phyloP scores from a whole-genome alignment of 1,140 invertebrate species.

The Phortica variegata region DNA sequence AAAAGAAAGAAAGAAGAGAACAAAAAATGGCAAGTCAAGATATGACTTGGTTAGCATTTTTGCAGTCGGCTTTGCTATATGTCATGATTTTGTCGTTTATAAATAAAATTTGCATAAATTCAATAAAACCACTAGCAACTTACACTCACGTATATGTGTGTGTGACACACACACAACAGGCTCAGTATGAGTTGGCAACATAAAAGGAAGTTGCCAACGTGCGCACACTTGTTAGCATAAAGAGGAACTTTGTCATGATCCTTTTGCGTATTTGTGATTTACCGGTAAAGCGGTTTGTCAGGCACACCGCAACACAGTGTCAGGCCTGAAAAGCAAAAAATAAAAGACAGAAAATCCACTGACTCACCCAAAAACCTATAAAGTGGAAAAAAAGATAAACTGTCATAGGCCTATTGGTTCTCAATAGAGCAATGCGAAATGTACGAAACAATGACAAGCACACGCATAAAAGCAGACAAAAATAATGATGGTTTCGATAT shows the following conservation, averaged over 20 bases:
- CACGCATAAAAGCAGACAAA: too few relatives aligned
- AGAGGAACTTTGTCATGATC: constrained; percentile 3
- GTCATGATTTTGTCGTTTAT: constrained; percentile 42
- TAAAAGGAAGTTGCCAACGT: not conserved
- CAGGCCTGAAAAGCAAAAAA: too few relatives aligned
- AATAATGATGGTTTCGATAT: too few relatives aligned
- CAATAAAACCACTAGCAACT: constrained; percentile 31
- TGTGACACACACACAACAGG: constrained; percentile 31
- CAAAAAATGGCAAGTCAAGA: too few relatives aligned
- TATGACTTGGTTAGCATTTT: too few relatives aligned
- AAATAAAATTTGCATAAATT: constrained; percentile 55
- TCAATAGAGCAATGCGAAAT: too few relatives aligned
- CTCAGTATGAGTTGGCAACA: too few relatives aligned
- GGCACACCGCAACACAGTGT: too few relatives aligned
- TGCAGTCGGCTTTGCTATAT: constrained; percentile 5
- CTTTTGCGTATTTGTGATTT: constrained; percentile 43
- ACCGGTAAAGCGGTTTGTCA: constrained; percentile 51
- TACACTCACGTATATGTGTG: constrained; percentile 33
- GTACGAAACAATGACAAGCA: too few relatives aligned
- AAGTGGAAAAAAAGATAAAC: too few relatives aligned
- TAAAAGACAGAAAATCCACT: constrained; percentile 45
- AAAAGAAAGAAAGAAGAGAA: constrained; percentile 23
- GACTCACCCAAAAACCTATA: constrained; percentile 52
- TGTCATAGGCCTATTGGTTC: too few relatives aligned
- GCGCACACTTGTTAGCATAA: constrained; percentile 28